Evolutionary conservation across 2,113 vertebrate species (phyloP).

Genomic region (Patagioenas fasciata): DNA sequence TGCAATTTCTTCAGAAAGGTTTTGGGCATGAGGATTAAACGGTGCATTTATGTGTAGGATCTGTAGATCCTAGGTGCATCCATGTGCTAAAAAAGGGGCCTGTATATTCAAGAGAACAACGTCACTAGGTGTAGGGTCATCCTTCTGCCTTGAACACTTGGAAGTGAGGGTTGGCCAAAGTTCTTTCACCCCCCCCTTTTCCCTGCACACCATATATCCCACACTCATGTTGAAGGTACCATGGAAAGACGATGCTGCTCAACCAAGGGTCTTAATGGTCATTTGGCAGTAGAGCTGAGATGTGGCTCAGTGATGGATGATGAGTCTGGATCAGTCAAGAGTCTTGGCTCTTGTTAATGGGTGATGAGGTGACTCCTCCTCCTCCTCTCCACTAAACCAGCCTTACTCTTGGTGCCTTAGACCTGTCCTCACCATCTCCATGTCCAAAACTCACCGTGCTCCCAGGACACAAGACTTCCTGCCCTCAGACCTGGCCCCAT

Average conservation of each 20-base stretch:
- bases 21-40: background rate
- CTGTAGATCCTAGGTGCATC: background rate
- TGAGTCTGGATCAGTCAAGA: background rate
- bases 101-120: background rate
- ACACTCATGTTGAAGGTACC: accelerated
- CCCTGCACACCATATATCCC: background rate
- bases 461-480: accelerated
- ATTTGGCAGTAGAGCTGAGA: background rate
- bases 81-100: background rate
- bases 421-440: background rate
- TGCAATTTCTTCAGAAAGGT: background rate
- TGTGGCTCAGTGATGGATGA: background rate
- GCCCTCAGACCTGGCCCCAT: background rate
- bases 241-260: background rate
- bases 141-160: background rate
- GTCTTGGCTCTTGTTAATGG: background rate
- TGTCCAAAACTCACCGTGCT: background rate
- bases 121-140: background rate
- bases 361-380: background rate
- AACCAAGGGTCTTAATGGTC: no score
- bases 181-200: background rate
- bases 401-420: background rate
- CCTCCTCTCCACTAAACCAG: background rate
- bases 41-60: accelerated
- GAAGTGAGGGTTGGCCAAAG: background rate